phyloP scores from a whole-genome alignment of 2,113 vertebrate species.

The Oophaga pumilio region DNA sequence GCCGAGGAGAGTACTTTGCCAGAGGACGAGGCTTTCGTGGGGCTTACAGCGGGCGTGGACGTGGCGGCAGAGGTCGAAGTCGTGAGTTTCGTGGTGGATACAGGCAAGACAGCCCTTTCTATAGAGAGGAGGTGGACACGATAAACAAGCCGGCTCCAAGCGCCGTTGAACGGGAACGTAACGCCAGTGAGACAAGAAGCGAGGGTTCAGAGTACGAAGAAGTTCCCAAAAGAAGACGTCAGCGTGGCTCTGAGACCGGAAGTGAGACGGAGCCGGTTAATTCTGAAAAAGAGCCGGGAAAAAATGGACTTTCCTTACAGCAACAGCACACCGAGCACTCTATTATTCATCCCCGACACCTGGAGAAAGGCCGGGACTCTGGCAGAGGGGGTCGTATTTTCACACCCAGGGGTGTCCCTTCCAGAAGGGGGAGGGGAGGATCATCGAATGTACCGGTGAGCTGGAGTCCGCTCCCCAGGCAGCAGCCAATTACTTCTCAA shows the following conservation, averaged over 20 bases:
- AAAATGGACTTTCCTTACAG: constrained; percentile 61
- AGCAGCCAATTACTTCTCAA: constrained; percentile 26
- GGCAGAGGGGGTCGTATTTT: constrained; percentile 84
- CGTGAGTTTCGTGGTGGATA: constrained; percentile 81
- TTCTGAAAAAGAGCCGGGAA: constrained; percentile 84
- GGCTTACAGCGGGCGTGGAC: constrained; percentile 68
- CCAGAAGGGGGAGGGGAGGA: constrained; percentile 84
- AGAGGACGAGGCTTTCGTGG: constrained; percentile 81
- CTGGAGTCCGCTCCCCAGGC: constrained; percentile 67
- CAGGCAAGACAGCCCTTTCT: constrained; percentile 68
- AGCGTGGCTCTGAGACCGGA: constrained; percentile 88
- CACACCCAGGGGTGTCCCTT: constrained; percentile 88
- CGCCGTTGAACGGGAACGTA: constrained; percentile 76
- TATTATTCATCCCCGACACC: constrained; percentile 61
- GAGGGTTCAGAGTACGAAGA: constrained; percentile 92
- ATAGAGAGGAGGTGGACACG: constrained; percentile 70
- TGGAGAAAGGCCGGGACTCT: constrained; percentile 60
- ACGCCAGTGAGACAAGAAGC: constrained; percentile 86
- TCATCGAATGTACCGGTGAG: constrained; percentile 57
- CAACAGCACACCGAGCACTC: not conserved
- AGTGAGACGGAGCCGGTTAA: constrained; percentile 85
- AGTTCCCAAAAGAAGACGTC: constrained; percentile 86
- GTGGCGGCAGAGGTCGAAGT: constrained; percentile 77
- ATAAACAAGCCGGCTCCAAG: constrained; percentile 62
- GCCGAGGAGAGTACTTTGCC: constrained; percentile 82